Evolutionary conservation across 2,888 invertebrate genomes (phyloP).

Genomic region (Lamellibrachia columna): DNA sequence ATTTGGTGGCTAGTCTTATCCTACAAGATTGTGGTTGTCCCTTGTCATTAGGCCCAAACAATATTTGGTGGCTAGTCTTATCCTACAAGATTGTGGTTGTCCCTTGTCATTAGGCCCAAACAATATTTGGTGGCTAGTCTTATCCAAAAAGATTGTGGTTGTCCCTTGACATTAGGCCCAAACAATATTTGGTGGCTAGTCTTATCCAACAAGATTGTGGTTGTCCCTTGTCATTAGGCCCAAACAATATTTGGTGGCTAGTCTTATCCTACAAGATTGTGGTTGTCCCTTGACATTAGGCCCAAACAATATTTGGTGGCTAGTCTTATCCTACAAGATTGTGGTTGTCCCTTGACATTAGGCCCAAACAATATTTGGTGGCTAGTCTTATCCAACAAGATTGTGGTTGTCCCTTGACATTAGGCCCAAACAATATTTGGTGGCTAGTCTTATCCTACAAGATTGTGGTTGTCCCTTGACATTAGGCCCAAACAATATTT

Average conservation of each 20-base stretch:
- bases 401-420: neutral
- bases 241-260: neutral
- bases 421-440: neutral
- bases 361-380: neutral
- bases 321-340: neutral
- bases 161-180: no score
- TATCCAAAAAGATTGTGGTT: neutral
- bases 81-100: neutral
- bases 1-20: neutral
- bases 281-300: no score
- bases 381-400: neutral
- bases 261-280: neutral
- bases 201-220: neutral
- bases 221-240: no score
- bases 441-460: neutral
- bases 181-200: neutral
- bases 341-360: neutral
- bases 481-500: neutral
- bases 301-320: neutral
- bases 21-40: neutral
- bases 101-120: no score
- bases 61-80: neutral
- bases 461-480: neutral
- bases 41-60: neutral
- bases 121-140: neutral